These are phyloP conservation scores for Rotaria macrura DNA, from an alignment of 2,888 invertebrate genomes.

Conservation along the genomic window DNA sequence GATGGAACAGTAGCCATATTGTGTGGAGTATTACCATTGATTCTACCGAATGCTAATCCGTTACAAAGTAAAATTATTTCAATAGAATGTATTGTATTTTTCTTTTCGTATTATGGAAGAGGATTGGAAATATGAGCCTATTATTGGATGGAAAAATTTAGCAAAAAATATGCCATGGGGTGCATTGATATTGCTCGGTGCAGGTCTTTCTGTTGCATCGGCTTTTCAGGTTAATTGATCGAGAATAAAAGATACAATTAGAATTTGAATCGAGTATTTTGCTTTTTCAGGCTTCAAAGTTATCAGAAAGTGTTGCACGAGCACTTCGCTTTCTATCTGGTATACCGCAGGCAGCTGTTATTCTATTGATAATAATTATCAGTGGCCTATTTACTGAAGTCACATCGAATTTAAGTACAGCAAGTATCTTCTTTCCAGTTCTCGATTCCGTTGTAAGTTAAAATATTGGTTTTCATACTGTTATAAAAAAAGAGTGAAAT, in stretches of 20 bases:
- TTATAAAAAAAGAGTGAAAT: neutral
- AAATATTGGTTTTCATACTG: too few species aligned
- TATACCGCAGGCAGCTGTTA: constrained; percentile 59
- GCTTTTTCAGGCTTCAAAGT: constrained; percentile 56
- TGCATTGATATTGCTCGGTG: constrained; percentile 63
- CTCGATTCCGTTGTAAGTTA: constrained; percentile 58
- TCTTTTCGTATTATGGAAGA: neutral
- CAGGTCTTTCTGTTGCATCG: constrained; percentile 67
- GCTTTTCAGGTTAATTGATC: constrained; percentile 58
- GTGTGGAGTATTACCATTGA: constrained; percentile 68
- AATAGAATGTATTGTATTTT: neutral
- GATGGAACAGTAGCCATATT: constrained; percentile 60
- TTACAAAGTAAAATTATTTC: constrained; percentile 54
- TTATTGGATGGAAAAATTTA: constrained; percentile 72
- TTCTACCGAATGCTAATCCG: constrained; percentile 64
- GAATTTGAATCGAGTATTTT: too few species aligned
- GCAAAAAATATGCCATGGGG: constrained; percentile 81
- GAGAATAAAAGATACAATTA: neutral
- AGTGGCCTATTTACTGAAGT: constrained; percentile 75
- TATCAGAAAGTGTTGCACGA: constrained; percentile 65
- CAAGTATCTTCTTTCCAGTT: constrained; percentile 65
- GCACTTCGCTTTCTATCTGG: constrained; percentile 53
- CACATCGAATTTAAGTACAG: constrained; percentile 75
- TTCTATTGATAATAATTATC: constrained; percentile 66
- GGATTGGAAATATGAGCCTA: constrained; percentile 51